Conservation (phyloP, 2,888 invertebrate species). For the Ypsolopha scabrella region DNA sequence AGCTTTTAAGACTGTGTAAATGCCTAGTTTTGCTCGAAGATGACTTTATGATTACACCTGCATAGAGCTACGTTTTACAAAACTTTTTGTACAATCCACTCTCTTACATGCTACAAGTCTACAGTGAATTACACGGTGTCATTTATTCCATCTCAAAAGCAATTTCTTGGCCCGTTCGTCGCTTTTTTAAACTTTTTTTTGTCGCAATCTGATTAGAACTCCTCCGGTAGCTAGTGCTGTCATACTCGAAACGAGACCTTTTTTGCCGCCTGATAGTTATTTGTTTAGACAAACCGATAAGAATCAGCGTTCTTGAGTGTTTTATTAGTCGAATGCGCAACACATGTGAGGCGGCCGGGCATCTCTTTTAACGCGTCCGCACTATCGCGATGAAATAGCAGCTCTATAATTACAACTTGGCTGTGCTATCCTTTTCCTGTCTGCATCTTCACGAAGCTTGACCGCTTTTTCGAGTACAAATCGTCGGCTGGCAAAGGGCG, state of each 20-base stretch:
- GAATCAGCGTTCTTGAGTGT: conserved; percentile 18
- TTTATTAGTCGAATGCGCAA: neutral
- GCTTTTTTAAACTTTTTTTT: conserved; percentile 6
- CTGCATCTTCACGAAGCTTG: neutral
- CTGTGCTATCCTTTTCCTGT: neutral
- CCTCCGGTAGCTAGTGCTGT: conserved; percentile 5
- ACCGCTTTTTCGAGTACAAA: conserved; percentile 1
- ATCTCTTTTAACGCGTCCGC: neutral
- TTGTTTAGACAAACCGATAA: conserved; percentile 40
- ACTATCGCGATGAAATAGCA: conserved; percentile 3
- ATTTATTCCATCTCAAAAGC: conserved; percentile 3
- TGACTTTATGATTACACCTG: neutral
- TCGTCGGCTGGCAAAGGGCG: neutral
- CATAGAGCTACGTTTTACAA: neutral
- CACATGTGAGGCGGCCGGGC: neutral
- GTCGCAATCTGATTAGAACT: conserved; percentile 3
- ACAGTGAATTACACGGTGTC: neutral
- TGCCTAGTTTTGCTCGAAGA: neutral
- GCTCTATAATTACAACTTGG: conserved; percentile 1
- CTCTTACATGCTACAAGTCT: neutral
- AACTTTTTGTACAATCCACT: neutral
- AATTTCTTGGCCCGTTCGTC: conserved; percentile 6
- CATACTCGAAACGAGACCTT: conserved; percentile 1
- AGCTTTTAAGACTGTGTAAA: neutral
- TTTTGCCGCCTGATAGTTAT: conserved; percentile 18